These are phyloP conservation scores for Otocyon megalotis DNA, from an alignment of 2,113 vertebrate genomes.

Conservation along the genomic window DNA sequence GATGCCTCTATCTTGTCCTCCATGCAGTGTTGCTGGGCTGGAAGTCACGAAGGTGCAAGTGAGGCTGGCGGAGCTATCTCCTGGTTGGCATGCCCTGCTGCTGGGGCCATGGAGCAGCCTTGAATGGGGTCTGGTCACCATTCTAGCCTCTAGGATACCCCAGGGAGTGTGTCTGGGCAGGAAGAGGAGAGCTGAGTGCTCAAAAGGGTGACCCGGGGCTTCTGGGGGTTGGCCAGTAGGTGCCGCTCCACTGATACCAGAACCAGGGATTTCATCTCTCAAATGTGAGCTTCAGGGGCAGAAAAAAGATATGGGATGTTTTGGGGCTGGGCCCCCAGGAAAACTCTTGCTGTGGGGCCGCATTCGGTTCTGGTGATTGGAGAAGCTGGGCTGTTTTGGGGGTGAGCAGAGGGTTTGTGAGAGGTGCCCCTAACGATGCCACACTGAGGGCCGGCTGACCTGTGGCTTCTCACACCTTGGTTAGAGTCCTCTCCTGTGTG, in stretches of 20 bases:
- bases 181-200: not conserved
- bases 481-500: accelerated
- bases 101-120: not conserved
- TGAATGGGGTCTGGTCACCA: not conserved
- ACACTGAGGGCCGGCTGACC: accelerated
- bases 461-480: not conserved
- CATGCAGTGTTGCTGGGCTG: accelerated
- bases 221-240: not conserved
- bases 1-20: not conserved
- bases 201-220: not conserved
- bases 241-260: accelerated
- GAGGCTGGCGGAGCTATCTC: accelerated
- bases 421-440: accelerated
- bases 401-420: not conserved
- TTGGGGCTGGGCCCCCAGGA: not conserved
- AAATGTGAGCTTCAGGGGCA: not conserved
- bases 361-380: not conserved
- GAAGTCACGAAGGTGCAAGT: not conserved
- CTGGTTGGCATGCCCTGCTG: too few relatives aligned
- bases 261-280: not conserved
- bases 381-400: not conserved
- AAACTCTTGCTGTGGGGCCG: accelerated
- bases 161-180: accelerated
- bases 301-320: not conserved
- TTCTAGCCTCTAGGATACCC: not conserved